Evolutionary conservation across 2,797 vertebrate genomes (phyloP), one percentile per base, ranked within the genome.

Genomic region (Melanotaenia parkinsoni): DNA sequence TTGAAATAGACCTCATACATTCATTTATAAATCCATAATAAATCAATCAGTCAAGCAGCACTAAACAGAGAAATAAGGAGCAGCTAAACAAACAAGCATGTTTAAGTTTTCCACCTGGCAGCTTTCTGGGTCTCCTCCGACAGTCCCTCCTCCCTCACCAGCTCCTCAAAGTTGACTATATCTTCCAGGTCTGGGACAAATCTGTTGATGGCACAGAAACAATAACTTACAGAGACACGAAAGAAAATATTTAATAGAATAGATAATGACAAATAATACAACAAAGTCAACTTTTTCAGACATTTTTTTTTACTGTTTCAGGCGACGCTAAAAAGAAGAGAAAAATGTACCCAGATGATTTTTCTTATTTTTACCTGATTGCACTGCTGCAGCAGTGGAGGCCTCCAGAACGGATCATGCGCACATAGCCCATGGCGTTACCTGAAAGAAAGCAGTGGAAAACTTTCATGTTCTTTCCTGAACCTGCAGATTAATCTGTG

Each of bases 141-240:
- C 35, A 99, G 95, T 3, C 93, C 95, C 88, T 99, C 98, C 88
- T 99, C 98, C 91, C 97, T 99, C 74, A 99, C 98, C 72, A 99
- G 91, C 90, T 99, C 98, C 91, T 99, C 98, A 92, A 99, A 99
- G 92, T 97, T 99, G 43, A 99, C 96, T 5, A 99, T 99, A 80
- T 99, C 98, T 94, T 99, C 98, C 83, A 99, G 93, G 90, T 99
- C 98, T 10, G 98, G 98, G 82, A 99, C 98, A 86, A 99, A 99
- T 87, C 98, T 99, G 86, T 1, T 80, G 51, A 71, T 1, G n/a
- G 67, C 18, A 77, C 5, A 64, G 4, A 50, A 12, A 68, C 10
- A 32, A 70, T 56, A 58, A 69, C 2, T 28, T 7, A 32, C 12
- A 18, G 22, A 61, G 1, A 64, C 28, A 1, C 16, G 32, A 37